These are phyloP conservation scores for Buteo buteo DNA, from an alignment of 2,113 vertebrate genomes.

Conservation along the genomic window DNA sequence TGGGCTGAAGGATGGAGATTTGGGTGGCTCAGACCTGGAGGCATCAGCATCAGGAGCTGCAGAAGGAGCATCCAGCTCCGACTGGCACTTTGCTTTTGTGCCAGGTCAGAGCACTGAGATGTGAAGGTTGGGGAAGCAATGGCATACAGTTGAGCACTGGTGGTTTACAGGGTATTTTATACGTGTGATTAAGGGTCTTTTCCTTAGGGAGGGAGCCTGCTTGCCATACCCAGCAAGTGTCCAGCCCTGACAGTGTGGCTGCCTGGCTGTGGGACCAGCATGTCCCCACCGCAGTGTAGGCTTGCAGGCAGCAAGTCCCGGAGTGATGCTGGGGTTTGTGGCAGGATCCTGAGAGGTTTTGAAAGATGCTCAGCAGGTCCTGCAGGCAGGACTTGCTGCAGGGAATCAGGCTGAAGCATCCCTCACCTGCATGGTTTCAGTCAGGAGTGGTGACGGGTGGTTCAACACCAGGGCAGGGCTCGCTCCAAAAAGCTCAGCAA, in stretches of 20 bases:
- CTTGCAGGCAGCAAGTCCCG: background rate
- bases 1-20: background rate
- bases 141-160: background rate
- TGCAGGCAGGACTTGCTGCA: background rate
- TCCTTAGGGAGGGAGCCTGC: background rate
- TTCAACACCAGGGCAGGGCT: background rate
- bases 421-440: background rate
- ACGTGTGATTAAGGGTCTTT: background rate
- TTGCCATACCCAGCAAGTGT: background rate
- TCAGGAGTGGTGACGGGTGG: background rate
- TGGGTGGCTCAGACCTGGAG: background rate
- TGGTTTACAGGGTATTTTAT: background rate
- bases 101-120: background rate
- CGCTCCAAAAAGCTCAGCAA: background rate
- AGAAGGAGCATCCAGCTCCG: background rate
- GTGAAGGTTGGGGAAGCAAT: background rate
- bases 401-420: background rate
- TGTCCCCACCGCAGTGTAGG: background rate
- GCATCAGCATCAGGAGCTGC: background rate
- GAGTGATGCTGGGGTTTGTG: background rate
- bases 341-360: background rate
- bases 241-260: background rate
- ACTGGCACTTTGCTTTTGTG: background rate
- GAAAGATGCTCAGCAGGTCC: background rate
- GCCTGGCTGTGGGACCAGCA: background rate